Evolutionary conservation across 2,797 vertebrate species (phyloP), one percentile per base, ranked within the genome.

Genomic region (Bucorvus abyssinicus): DNA sequence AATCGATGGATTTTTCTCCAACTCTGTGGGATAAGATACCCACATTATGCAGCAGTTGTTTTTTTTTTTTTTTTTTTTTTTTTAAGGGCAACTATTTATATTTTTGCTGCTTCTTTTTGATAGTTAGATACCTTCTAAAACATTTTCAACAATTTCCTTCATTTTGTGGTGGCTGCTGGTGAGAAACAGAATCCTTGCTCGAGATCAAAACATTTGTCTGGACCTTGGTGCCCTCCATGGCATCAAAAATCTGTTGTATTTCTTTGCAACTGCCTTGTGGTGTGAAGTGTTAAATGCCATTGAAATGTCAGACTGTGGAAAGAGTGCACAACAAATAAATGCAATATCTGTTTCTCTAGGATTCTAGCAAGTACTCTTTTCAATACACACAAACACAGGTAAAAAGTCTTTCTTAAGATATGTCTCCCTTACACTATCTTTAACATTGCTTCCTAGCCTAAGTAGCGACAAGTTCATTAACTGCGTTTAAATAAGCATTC

Each of bases 241-340:
- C 34, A 76, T 68, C 71, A 85, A 73, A 91, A 16, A 75, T 64
- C 59, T 76, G 36, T 38, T 79, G 9, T 13, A 73, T 27, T 29
- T 87, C 82, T 91, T 61, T 86, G 38, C 69, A 65, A 32, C 26
- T 68, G 71, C 14, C 18, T 87, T 61, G 23, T 77, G 29, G 45
- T 65, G 16, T 34, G 32, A 90, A 75, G 45, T 82, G 68, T 88
- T 77, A 93, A 93, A 92, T 57, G 34, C 45, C 68, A 85, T 50
- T 83, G 79, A 94, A 94, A 90, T 90, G 59, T 42, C 85, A 94
- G 26, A 20, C 26, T 73, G 45, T 85, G 29, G 52, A 85, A 93
- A 61, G 32, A 71, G 4, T 16, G 34, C 6, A 85, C 12, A 73
- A 68, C 30, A 83, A 56, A 80, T 20, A 64, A 75, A 64, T 12